Evolutionary conservation across 2,113 vertebrate species (phyloP).

Genomic region (Elgaria multicarinata): DNA sequence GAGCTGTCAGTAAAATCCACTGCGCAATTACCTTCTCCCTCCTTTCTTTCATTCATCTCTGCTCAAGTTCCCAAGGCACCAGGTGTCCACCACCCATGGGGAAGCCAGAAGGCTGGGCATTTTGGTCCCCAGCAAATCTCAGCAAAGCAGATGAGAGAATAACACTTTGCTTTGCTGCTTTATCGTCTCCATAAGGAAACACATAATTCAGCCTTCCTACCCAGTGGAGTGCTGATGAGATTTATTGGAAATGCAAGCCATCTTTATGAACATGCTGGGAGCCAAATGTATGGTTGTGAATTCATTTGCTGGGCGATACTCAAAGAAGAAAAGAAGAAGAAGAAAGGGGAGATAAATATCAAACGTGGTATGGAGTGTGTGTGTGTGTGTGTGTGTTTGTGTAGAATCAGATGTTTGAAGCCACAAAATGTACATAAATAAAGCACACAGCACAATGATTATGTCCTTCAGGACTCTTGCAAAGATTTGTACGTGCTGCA

Average conservation of each 20-base stretch:
- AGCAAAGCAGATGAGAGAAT: conserved; percentile 54
- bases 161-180: conserved; percentile 58
- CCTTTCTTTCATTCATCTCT: conserved; percentile 8
- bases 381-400: not conserved
- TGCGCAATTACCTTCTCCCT: not conserved
- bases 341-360: conserved; percentile 26
- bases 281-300: conserved; percentile 53
- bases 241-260: conserved; percentile 63
- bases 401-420: conserved; percentile 49
- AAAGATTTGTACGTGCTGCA: conserved; percentile 14
- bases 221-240: conserved; percentile 64
- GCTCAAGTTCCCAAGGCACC: conserved; percentile 16
- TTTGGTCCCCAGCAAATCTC: conserved; percentile 52
- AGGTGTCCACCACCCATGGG: not conserved
- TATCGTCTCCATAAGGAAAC: conserved; percentile 39
- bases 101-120: conserved; percentile 17
- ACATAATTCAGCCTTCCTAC: conserved; percentile 59
- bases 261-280: conserved; percentile 66
- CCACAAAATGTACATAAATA: conserved; percentile 53
- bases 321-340: conserved; percentile 43
- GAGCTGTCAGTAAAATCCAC: conserved; percentile 9
- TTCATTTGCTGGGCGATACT: conserved; percentile 59
- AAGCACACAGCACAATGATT: conserved; percentile 13
- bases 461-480: conserved; percentile 42
- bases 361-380: not conserved